Evolutionary conservation across 2,113 vertebrate genomes (phyloP), one percentile per base, ranked within the genome.

Genomic region (Piprites chloris): DNA sequence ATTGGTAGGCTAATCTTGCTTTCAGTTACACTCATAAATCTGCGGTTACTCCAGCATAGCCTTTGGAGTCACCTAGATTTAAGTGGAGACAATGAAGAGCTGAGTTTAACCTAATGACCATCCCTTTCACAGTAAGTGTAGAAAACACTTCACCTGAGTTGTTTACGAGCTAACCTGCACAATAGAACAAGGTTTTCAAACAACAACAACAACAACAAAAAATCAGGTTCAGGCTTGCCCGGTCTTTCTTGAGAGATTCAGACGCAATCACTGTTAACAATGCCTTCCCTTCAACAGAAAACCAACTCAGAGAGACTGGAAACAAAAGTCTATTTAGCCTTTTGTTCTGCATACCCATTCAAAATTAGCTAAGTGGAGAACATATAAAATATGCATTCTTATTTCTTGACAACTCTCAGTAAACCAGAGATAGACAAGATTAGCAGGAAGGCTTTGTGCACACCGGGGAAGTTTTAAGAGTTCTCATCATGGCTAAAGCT

Each of bases 271-370:
- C 42, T 32, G n/a, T 33, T 67, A 87, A 93, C 76, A 96, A 95
- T 92, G 88, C 63, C 52, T 61, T 92, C 32, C 17, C 47, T 72
- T 87, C 73, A 71, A 88, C 44, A 78, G 56, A 56, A 92, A 75
- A 84, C 14, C 61, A 75, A 11, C 35, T 39, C 28, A 4, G 32
- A 22, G 75, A 75, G 68, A 75, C 0, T 89, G 74, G 65, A 84
- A 94, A 88, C 30, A 59, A 30, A 89, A 90, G 79, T 56, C 76
- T 72, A 69, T 52, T 96, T 24, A 49, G 71, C 53, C 80, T 92
- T 92, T 96, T 96, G 95, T 95, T 92, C 84, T 63, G 47, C 49
- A 50, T 23, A 41, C 33, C 72, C 77, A 92, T 95, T 92, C 88
- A 95, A 80, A 94, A 92, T 81, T 23, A 90, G 61, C 61, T 94